These are phyloP conservation scores for Orussus abietinus DNA, from an alignment of 1,140 invertebrate genomes.

Conservation along the genomic window DNA sequence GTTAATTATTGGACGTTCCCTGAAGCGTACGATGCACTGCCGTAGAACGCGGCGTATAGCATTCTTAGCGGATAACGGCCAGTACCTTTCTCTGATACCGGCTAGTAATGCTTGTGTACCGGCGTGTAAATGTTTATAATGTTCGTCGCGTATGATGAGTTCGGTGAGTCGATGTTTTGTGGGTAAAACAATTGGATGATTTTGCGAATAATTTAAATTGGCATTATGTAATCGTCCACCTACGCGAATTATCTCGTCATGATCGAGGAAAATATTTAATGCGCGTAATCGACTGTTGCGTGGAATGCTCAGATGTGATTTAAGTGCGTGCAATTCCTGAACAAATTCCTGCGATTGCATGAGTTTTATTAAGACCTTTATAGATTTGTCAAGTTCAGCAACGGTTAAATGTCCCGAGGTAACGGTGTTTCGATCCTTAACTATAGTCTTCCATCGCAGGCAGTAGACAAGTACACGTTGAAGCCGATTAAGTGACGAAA, in stretches of 20 bases:
- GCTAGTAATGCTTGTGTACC: constrained; percentile 24
- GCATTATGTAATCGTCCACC: constrained; percentile 39
- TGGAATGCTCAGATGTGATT: constrained; percentile 1
- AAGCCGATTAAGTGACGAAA: constrained; percentile 5
- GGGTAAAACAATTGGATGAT: constrained; percentile 21
- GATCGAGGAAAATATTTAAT: constrained; percentile 38
- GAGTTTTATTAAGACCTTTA: background rate
- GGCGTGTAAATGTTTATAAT: constrained; percentile 24
- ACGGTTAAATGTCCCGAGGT: background rate
- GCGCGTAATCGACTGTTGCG: constrained; percentile 18
- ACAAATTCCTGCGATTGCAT: constrained; percentile 4
- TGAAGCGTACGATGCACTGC: constrained; percentile 29
- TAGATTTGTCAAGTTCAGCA: background rate
- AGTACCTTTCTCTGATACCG: constrained; percentile 21
- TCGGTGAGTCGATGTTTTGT: constrained; percentile 14
- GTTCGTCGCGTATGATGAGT: constrained; percentile 22
- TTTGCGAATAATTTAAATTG: constrained; percentile 19
- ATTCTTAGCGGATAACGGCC: constrained; percentile 25
- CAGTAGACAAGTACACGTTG: constrained; percentile 4
- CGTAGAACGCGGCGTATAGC: constrained; percentile 22
- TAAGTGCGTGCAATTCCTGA: constrained; percentile 2
- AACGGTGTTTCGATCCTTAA: background rate
- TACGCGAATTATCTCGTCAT: constrained; percentile 39
- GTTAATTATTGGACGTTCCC: constrained; percentile 18
- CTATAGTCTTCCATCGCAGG: constrained; percentile 6